phyloP scores from a whole-genome alignment of 2,888 invertebrate genomes.

The Diarsia brunnea region DNA sequence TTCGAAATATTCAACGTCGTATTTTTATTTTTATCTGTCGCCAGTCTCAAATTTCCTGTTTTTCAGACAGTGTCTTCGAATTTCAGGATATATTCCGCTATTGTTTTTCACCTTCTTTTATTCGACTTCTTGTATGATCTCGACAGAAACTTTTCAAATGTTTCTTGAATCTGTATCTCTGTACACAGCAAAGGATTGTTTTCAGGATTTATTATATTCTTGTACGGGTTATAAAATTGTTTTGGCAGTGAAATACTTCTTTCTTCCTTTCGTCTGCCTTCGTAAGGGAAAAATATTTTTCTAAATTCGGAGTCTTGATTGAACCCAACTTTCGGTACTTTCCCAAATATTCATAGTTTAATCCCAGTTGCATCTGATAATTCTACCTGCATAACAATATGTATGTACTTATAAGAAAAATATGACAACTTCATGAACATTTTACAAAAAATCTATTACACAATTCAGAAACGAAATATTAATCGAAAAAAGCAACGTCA shows the following conservation, averaged over 20 bases:
- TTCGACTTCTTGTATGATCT: slow-evolving; percentile 38
- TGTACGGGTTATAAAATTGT: background rate
- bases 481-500: slow-evolving; percentile 70
- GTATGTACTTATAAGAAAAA: background rate
- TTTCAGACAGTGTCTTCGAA: slow-evolving; percentile 51
- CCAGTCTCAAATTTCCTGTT: slow-evolving; percentile 57
- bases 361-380: background rate
- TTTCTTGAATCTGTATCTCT: slow-evolving; percentile 20
- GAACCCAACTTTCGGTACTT: background rate
- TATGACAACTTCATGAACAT: background rate
- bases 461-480: slow-evolving; percentile 51
- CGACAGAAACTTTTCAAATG: slow-evolving; percentile 54
- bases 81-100: slow-evolving; percentile 44
- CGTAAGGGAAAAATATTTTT: background rate
- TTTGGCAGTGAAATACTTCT: background rate
- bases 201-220: background rate
- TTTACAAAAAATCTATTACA: slow-evolving; percentile 3
- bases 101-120: slow-evolving; percentile 62
- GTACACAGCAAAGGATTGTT: slow-evolving; percentile 16
- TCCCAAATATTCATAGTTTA: too few species aligned
- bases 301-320: background rate
- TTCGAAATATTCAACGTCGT: slow-evolving; percentile 73
- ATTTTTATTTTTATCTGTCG: slow-evolving; percentile 53
- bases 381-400: background rate
- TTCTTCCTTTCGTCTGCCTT: background rate